A percentile compares a stretch with the other conserved stretches of the same genome.
phyloP scores from a whole-genome alignment of 2,797 vertebrate genomes.

The Leptoclinus maculatus region DNA sequence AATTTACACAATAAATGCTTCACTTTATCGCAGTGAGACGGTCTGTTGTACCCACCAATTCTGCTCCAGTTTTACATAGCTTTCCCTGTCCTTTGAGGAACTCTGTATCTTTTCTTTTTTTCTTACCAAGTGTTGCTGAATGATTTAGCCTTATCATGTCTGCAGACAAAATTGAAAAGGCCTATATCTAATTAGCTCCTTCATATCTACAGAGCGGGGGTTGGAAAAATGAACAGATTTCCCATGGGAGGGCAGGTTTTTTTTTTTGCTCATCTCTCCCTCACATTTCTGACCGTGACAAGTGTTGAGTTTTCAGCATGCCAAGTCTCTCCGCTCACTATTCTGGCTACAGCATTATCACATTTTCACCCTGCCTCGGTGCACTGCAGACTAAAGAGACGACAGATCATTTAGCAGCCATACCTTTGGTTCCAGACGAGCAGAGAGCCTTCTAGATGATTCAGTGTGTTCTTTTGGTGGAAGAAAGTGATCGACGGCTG shows the following conservation, averaged over 20 bases:
- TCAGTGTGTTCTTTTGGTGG: neutral
- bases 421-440: conserved; percentile 63
- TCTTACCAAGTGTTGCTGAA: conserved; percentile 25
- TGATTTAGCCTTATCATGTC: conserved; percentile 45
- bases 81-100: conserved; percentile 20
- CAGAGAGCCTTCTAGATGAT: neutral
- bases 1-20: neutral
- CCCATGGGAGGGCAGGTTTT: conserved; percentile 35
- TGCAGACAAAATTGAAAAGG: conserved; percentile 52
- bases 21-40: neutral
- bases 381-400: neutral
- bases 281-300: conserved; percentile 17
- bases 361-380: conserved; percentile 14
- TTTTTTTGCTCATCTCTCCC: conserved; percentile 2
- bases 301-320: conserved; percentile 3
- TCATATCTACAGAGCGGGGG: conserved; percentile 35
- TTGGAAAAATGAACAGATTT: conserved; percentile 38
- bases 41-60: neutral
- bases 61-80: conserved; percentile 15
- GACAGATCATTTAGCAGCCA: neutral
- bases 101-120: conserved; percentile 44
- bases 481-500: conserved; percentile 54
- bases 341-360: conserved; percentile 18
- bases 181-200: conserved; percentile 50
- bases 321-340: neutral